Base-by-base conservation (phyloP, 2,797 vertebrate genomes). In the Falco novaeseelandiae region DNA sequence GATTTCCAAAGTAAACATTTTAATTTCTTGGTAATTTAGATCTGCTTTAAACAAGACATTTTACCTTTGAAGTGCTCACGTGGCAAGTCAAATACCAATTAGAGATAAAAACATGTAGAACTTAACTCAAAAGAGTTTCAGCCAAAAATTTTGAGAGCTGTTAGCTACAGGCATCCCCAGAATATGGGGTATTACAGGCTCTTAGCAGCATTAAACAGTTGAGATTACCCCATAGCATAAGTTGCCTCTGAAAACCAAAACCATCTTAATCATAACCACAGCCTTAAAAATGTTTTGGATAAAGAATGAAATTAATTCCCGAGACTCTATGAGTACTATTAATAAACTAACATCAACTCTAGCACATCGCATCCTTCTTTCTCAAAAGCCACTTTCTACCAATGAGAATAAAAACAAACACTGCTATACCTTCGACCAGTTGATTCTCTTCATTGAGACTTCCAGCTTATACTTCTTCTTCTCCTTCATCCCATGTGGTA, bases 401-500 rank as follows among this genome's bases (percentile, higher is more conserved):
- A 65, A 21, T 3, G 3, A 29, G 7, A 76, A 46, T 40, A 55
- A 74, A 86, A 81, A 4, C 14, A 74, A 59, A 22, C 7, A 42
- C 5, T 9, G 4, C 3, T 61, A 22, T 99, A 99, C 99, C 99
- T 99, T 99, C 27, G 98, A 98, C 99, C 99, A 99, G 95, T 99
- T 99, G 95, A 99, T 98, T 96, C 99, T 99, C 98, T 99, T 99
- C 99, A 99, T 99, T 27, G 98, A 76, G 0, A 98, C 97, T 62
- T 99, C 99, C 52, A 99, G 99, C 59, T 98, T 99, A 92, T 99
- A 99, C 49, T 95, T 92, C 94, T 99, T 99, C 97, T 99, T 99
- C 87, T 98, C 97, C 93, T 99, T 97, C 97, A 99, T 99, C 87
- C 99, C 99, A 42, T 99, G 99, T 79, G 99, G 99, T 32, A 98